Evolutionary conservation across 2,888 invertebrate genomes (phyloP).

Genomic region (Allacma fusca): DNA sequence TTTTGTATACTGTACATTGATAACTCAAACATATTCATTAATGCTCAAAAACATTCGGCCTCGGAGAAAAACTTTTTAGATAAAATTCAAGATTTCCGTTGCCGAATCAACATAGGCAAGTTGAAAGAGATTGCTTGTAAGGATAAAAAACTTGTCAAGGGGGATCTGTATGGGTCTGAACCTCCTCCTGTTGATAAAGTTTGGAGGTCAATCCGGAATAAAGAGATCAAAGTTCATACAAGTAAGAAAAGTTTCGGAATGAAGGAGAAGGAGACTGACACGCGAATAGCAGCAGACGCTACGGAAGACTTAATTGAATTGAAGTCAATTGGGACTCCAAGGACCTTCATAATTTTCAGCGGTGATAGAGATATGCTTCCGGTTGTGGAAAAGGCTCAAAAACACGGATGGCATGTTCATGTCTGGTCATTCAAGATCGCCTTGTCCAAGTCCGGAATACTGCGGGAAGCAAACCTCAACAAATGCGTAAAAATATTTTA

Average conservation of each 20-base stretch:
- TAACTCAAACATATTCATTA: constrained; percentile 55
- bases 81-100: constrained; percentile 47
- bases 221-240: constrained; percentile 48
- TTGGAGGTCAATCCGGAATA: constrained; percentile 46
- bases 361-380: neutral
- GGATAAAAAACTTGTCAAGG: constrained; percentile 43
- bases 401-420: constrained; percentile 6
- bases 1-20: constrained; percentile 51
- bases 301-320: constrained; percentile 48
- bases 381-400: neutral
- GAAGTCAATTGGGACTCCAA: too few relatives aligned
- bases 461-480: too few relatives aligned
- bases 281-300: constrained; percentile 49
- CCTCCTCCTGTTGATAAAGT: constrained; percentile 51
- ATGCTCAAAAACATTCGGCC: constrained; percentile 47
- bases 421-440: neutral
- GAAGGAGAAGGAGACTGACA: constrained; percentile 52
- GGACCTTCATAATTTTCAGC: neutral
- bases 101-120: constrained; percentile 52
- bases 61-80: constrained; percentile 43
- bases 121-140: constrained; percentile 43
- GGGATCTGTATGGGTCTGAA: constrained; percentile 53
- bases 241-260: constrained; percentile 46
- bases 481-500: too few relatives aligned
- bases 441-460: neutral